Conservation (phyloP, 2,797 vertebrate species). For the Propithecus deckenii region DNA sequence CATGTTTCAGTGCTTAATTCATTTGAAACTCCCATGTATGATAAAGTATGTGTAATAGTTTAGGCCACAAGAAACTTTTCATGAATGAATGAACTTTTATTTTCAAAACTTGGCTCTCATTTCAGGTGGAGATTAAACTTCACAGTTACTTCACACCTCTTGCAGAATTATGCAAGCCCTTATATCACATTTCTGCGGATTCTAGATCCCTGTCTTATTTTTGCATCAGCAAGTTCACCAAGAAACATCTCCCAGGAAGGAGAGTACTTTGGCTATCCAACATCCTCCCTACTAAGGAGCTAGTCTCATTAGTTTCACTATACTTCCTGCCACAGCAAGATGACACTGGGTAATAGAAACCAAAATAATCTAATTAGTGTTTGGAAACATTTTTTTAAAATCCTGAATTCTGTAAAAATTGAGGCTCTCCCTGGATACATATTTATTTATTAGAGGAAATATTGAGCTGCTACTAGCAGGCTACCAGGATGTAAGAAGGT, state of each 20-base stretch:
- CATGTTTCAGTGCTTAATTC: background rate
- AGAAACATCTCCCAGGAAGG: background rate
- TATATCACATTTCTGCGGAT: background rate
- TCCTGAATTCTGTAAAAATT: conserved; percentile 20
- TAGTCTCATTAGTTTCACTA: background rate
- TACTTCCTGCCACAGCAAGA: background rate
- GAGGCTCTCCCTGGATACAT: background rate
- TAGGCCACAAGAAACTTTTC: background rate
- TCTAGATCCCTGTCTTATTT: background rate
- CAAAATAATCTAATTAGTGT: background rate
- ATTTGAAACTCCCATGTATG: background rate
- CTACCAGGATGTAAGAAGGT: conserved; percentile 13
- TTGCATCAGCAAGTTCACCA: background rate
- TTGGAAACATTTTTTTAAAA: background rate
- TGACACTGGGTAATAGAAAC: background rate
- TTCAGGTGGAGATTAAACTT: background rate
- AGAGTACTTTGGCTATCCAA: background rate
- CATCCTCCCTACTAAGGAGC: background rate
- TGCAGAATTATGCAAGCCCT: background rate
- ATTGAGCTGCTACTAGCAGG: background rate
- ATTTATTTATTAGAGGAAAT: conserved; percentile 42
- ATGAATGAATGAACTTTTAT: background rate
- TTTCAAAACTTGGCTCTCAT: conserved; percentile 11
- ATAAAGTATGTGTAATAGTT: background rate
- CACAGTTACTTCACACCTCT: background rate